These are phyloP conservation scores for Teleogryllus occipitalis DNA, from an alignment of 1,140 invertebrate genomes.

Conservation along the genomic window DNA sequence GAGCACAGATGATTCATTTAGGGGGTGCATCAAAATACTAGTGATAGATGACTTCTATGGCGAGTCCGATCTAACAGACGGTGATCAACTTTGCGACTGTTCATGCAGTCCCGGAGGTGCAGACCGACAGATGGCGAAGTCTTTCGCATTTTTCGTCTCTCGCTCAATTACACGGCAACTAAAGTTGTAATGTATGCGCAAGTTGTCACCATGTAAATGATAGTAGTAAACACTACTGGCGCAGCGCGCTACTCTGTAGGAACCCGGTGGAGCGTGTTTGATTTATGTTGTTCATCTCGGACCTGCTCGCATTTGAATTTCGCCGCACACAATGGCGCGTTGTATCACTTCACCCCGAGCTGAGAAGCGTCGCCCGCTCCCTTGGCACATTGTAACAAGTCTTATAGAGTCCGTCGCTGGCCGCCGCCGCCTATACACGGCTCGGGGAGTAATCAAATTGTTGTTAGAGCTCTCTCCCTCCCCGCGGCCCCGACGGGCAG, in stretches of 20 bases:
- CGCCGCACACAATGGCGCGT: background rate
- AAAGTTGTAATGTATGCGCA: slow-evolving; percentile 1
- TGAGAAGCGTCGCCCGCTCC: background rate
- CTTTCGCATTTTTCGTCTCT: background rate
- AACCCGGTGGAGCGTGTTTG: background rate
- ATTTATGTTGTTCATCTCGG: background rate
- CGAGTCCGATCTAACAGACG: too few species aligned
- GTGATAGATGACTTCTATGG: too few species aligned
- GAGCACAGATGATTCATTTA: too few species aligned
- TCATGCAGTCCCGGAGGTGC: background rate
- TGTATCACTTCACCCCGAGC: background rate
- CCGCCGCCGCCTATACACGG: background rate
- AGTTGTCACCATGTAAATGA: background rate
- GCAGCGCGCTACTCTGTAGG: background rate
- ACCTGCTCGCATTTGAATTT: background rate
- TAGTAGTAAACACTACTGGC: background rate
- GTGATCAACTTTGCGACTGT: too few species aligned
- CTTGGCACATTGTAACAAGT: background rate
- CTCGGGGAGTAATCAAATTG: slow-evolving; percentile 1
- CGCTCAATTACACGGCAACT: background rate
- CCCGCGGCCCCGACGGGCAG: too few species aligned
- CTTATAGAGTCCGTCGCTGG: background rate
- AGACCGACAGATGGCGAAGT: background rate
- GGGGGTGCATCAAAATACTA: too few species aligned
- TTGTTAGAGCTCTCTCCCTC: background rate